Evolutionary conservation across 2,797 vertebrate genomes (phyloP).

Genomic region (Allobates femoralis): DNA sequence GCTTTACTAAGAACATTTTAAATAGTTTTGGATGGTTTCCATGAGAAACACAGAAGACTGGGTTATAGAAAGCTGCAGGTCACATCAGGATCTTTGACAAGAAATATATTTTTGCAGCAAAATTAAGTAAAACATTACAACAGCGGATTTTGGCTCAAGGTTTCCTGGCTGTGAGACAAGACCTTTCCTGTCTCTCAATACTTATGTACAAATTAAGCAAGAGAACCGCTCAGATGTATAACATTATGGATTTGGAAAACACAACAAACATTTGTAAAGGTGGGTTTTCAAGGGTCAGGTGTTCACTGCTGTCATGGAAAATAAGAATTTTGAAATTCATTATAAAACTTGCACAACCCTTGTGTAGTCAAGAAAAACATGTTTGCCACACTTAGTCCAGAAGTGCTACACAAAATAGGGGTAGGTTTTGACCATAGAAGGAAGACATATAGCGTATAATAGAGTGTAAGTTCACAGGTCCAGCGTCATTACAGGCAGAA

Average conservation of each 20-base stretch:
- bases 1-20: conserved; percentile 24
- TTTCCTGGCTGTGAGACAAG: conserved; percentile 15
- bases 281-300: not conserved
- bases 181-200: not conserved
- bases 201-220: conserved; percentile 20
- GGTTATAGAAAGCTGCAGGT: conserved; percentile 18
- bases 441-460: too few relatives aligned
- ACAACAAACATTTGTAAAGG: not conserved
- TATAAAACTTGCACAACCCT: not conserved
- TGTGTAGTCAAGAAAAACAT: too few relatives aligned
- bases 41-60: conserved; percentile 47
- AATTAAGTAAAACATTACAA: conserved; percentile 37
- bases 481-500: too few relatives aligned
- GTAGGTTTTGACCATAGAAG: too few relatives aligned
- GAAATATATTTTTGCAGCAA: conserved; percentile 35
- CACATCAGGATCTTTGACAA: conserved; percentile 44
- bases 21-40: conserved; percentile 43
- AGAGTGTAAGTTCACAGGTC: too few relatives aligned
- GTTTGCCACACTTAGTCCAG: too few relatives aligned
- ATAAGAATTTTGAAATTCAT: not conserved
- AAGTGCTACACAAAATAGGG: too few relatives aligned
- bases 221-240: not conserved
- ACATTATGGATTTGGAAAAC: not conserved
- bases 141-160: conserved; percentile 22
- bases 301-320: not conserved